Evolutionary conservation across 37 sponge, comb jelly and placozoan genomes (phyloP), one percentile per base, ranked within the genome.

Genomic region (Bolinopsis microptera): DNA sequence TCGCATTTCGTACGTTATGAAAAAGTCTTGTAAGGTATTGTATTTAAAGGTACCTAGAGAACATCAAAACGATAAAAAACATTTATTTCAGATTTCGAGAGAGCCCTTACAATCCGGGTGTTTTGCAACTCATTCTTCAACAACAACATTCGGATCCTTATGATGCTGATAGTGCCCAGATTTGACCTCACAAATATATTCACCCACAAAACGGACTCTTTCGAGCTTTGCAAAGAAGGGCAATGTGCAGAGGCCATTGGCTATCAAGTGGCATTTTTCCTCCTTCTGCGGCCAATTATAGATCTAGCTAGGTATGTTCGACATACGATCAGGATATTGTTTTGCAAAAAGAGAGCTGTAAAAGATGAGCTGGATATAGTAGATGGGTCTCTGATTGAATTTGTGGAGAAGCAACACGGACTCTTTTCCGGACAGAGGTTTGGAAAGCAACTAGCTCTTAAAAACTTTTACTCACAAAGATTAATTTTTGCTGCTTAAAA

Each of bases 71-170:
- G n/a, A n/a, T n/a, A n/a, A n/a, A n/a, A n/a, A n/a, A n/a, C n/a
- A n/a, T n/a, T n/a, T n/a, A n/a, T 72, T 72, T 72, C 75, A 72
- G 75, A 72, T n/a, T 72, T 30, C 26, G 75, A 72, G 31, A 2
- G 31, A 28, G 75, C 75, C 26, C 75, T 72, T 8, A 72, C 75
- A 72, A 21, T 3, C 31, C 75, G 75, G 18, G 75, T 72, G 26
- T 72, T 72, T 21, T 72, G 5, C 75, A 72, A 72, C 26, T 30
- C 31, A 3, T 72, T 72, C 75, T 28, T 72, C 26, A 72, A 72
- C 75, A 72, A 72, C 75, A 72, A 72, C 75, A n/a, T 72, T n/a
- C 75, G 75, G 31, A 28, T 72, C 31, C 75, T 72, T n/a, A 72
- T 72, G 75, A 72, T 72, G 75, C 75, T 72, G 31, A 28, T 72